Percentiles rank a stretch among this genome's conserved stretches.
Conservation (phyloP, 2,888 invertebrate species). For the Megastigmus dorsalis region DNA sequence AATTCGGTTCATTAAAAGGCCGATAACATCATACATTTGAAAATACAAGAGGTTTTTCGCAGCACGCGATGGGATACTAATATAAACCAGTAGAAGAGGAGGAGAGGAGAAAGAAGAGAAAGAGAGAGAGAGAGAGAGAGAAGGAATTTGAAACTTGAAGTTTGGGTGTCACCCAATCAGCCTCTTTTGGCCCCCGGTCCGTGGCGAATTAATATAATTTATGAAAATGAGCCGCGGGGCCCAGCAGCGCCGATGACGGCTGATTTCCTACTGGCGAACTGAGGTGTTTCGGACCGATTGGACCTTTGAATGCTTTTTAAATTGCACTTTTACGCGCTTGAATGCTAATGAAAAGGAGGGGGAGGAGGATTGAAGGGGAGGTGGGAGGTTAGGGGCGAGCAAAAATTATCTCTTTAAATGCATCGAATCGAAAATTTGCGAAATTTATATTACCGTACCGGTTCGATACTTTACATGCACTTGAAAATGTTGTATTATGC, state of each 20-base stretch:
- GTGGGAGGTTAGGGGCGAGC: background rate
- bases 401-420: constrained; percentile 21
- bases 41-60: constrained; percentile 30
- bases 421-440: constrained; percentile 13
- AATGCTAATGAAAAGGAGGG: constrained; percentile 30
- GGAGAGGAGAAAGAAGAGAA: background rate
- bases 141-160: background rate
- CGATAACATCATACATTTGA: no score
- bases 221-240: constrained; percentile 71
- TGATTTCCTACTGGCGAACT: constrained; percentile 61
- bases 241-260: constrained; percentile 65
- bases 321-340: constrained; percentile 7
- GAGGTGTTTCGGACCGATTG: constrained; percentile 16
- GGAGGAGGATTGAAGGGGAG: no score
- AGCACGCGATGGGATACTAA: background rate
- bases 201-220: constrained; percentile 72
- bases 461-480: background rate
- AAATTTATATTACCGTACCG: background rate
- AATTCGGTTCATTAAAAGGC: no score
- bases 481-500: background rate
- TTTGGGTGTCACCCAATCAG: constrained; percentile 69
- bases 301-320: constrained; percentile 21
- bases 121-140: background rate
- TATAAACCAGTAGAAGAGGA: no score
- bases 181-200: constrained; percentile 62